These are phyloP conservation scores for Darevskia nairensis DNA, from an alignment of 2,797 vertebrate species.

Conservation along the genomic window DNA sequence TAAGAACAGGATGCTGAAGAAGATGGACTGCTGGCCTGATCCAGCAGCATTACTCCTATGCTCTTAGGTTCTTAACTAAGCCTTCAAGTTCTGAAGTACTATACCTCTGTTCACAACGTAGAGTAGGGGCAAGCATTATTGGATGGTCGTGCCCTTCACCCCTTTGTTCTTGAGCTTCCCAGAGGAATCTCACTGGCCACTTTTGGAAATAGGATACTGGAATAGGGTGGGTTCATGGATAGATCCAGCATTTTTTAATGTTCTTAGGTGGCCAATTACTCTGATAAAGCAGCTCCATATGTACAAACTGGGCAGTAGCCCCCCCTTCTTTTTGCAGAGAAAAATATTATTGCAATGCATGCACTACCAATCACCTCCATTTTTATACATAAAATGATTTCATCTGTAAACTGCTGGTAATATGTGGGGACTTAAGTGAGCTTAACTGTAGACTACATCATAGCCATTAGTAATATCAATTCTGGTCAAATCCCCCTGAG, in stretches of 20 bases:
- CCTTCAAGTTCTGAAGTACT: no score
- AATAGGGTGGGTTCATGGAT: background rate
- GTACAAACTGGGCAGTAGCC: background rate
- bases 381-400: constrained; percentile 33
- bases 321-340: background rate
- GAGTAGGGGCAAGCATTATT: background rate
- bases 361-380: constrained; percentile 9
- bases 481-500: constrained; percentile 3
- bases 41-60: no score
- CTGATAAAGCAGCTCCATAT: constrained; percentile 1
- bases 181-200: background rate
- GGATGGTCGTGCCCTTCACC: background rate
- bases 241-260: background rate
- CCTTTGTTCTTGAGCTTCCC: background rate
- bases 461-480: constrained; percentile 30
- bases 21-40: no score
- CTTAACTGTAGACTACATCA: constrained; percentile 28
- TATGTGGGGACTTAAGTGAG: constrained; percentile 26
- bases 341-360: constrained; percentile 4
- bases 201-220: background rate
- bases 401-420: constrained; percentile 24
- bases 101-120: background rate
- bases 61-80: no score
- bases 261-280: constrained; percentile 13
- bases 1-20: no score